phyloP scores from a whole-genome alignment of 2,113 vertebrate genomes.

The Sporophila hypoxantha region DNA sequence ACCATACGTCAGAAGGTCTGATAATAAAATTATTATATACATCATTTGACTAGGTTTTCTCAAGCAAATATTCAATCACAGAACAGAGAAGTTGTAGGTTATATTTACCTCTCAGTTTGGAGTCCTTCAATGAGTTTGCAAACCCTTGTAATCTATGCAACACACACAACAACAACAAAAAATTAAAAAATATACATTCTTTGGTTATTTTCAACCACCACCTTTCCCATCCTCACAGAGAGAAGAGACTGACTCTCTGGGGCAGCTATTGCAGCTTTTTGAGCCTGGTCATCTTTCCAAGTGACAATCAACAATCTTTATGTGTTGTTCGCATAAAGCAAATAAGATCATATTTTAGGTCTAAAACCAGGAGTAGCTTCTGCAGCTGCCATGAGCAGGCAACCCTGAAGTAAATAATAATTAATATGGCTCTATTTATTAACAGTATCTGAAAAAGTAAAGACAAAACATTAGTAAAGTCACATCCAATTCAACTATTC shows the following conservation, averaged over 20 bases:
- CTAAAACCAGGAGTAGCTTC: background rate
- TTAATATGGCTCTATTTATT: background rate
- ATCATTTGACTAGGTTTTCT: background rate
- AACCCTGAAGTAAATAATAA: background rate
- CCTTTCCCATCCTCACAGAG: background rate
- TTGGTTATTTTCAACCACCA: background rate
- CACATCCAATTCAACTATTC: background rate
- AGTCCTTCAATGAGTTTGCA: constrained; percentile 83
- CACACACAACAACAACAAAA: background rate
- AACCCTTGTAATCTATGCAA: constrained; percentile 79
- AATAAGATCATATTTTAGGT: background rate
- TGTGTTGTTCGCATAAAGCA: background rate
- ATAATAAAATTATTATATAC: constrained; percentile 2
- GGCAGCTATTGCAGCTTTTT: background rate
- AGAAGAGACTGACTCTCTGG: background rate
- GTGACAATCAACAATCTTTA: background rate
- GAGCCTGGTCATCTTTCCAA: background rate
- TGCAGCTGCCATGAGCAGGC: background rate
- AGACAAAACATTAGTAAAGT: background rate
- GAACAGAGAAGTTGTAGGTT: background rate
- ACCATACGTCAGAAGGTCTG: constrained; percentile 84
- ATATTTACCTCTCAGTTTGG: constrained; percentile 85
- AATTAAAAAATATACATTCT: background rate
- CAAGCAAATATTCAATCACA: background rate
- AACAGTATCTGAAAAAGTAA: background rate